Conservation (phyloP, 2,797 vertebrate species). For the Serranus cabrilla region DNA sequence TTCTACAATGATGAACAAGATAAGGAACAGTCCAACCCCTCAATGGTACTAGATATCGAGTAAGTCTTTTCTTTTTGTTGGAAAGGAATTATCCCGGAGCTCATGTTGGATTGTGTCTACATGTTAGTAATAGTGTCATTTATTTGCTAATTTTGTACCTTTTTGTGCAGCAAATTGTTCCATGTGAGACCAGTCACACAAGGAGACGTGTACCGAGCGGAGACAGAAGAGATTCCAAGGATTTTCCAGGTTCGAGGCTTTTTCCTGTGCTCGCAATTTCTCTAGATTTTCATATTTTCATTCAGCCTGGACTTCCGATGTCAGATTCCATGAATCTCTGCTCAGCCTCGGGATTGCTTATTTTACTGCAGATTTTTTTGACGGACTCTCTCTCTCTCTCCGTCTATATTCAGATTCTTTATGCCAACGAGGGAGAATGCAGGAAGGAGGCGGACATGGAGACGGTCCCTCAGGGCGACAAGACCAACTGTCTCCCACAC, state of each 20-base stretch:
- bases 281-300: constrained; percentile 7
- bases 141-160: not conserved
- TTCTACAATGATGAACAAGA: constrained; percentile 99
- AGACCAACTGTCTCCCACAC: constrained; percentile 95
- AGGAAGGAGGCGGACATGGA: constrained; percentile 96
- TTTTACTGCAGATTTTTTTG: constrained; percentile 5
- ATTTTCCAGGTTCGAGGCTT: constrained; percentile 94
- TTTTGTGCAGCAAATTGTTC: constrained; percentile 93
- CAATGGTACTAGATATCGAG: constrained; percentile 99
- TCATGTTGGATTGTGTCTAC: not conserved
- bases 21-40: constrained; percentile 98
- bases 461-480: constrained; percentile 92
- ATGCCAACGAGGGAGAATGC: constrained; percentile 99
- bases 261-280: constrained; percentile 8
- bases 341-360: constrained; percentile 9
- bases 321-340: not conserved
- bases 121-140: not conserved
- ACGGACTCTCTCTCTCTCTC: not conserved
- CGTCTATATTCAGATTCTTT: constrained; percentile 89
- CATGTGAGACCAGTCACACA: constrained; percentile 99
- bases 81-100: not conserved
- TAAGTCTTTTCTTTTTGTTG: constrained; percentile 82
- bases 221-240: constrained; percentile 98
- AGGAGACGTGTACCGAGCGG: constrained; percentile 98
- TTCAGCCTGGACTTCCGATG: not conserved